Evolutionary conservation across 2,113 vertebrate genomes (phyloP).

Genomic region (Campylorhamphus procurvoides): DNA sequence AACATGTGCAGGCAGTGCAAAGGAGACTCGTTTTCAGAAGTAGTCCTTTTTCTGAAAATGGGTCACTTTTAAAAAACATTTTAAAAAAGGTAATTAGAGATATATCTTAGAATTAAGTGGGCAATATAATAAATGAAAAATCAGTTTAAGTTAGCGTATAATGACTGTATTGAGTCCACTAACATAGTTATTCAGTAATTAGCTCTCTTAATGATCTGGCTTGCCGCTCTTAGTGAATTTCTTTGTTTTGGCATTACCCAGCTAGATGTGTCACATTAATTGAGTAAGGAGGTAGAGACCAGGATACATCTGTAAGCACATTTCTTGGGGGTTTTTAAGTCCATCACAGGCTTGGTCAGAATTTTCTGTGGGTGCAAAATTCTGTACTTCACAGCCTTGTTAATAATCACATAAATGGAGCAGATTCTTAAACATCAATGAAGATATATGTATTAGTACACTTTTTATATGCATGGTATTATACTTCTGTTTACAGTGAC

Average conservation of each 20-base stretch:
- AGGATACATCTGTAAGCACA: background rate
- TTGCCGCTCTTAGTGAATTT: background rate
- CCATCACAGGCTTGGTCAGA: background rate
- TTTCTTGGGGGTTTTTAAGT: background rate
- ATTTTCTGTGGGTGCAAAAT: background rate
- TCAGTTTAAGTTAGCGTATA: background rate
- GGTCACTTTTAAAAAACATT: background rate
- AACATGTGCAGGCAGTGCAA: background rate
- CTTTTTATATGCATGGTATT: background rate
- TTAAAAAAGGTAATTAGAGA: background rate
- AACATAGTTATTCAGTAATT: background rate
- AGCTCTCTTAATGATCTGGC: background rate
- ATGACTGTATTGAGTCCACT: background rate
- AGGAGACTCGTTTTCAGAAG: background rate
- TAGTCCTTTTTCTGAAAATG: background rate
- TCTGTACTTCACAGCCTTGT: background rate
- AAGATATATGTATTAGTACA: background rate
- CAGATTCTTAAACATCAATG: background rate
- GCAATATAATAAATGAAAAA: background rate
- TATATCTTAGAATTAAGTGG: background rate
- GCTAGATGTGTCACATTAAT: background rate
- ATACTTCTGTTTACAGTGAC: background rate
- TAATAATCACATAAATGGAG: background rate
- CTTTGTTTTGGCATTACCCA: background rate
- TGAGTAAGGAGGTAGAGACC: background rate